Evolutionary conservation across 2,888 invertebrate species (phyloP).

Genomic region (Macrosoma leucophasiata): DNA sequence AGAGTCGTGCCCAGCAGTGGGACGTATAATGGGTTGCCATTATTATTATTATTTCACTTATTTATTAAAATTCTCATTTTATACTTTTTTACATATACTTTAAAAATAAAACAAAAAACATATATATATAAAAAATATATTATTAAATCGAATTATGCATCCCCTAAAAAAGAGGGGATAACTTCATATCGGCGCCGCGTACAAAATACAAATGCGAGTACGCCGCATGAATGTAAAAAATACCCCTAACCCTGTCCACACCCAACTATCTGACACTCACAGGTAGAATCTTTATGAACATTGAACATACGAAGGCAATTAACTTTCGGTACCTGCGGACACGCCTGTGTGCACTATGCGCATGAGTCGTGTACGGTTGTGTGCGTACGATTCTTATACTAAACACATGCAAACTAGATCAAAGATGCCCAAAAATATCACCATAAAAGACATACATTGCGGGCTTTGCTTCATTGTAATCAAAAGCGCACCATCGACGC

Average conservation of each 20-base stretch:
- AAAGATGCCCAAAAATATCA: background rate
- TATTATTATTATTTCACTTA: too few species aligned
- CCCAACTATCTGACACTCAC: constrained; percentile 31
- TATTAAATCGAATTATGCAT: too few species aligned
- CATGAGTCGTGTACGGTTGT: constrained; percentile 20
- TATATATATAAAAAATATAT: too few species aligned
- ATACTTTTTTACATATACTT: too few species aligned
- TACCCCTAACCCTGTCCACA: constrained; percentile 28
- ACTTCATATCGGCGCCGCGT: constrained; percentile 9
- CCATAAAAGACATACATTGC: constrained; percentile 18
- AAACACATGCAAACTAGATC: constrained; percentile 4
- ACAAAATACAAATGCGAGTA: constrained; percentile 7
- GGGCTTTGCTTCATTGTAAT: too few species aligned
- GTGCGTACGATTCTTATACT: too few species aligned
- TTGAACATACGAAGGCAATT: constrained; percentile 73
- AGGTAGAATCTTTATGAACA: constrained; percentile 64
- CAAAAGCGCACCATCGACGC: too few species aligned
- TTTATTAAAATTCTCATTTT: too few species aligned
- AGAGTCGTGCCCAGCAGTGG: too few species aligned
- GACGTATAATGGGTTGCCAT: too few species aligned
- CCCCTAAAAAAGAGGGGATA: too few species aligned
- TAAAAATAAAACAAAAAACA: too few species aligned
- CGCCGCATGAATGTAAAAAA: constrained; percentile 18
- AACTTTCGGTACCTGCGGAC: constrained; percentile 65
- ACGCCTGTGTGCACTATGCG: constrained; percentile 37